phyloP scores from a whole-genome alignment of 2,113 vertebrate species.

The Sebastes schlegelii region DNA sequence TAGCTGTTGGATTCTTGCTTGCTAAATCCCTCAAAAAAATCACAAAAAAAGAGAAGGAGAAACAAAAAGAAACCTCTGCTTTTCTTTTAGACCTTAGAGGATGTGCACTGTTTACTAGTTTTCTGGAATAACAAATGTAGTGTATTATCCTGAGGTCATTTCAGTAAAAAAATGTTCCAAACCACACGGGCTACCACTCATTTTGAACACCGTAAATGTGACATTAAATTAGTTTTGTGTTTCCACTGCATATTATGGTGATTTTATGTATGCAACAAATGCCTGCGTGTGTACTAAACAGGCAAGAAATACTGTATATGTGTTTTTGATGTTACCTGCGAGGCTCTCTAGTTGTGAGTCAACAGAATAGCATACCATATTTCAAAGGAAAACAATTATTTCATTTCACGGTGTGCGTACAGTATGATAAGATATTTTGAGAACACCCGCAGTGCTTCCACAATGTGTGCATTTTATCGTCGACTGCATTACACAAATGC shows the following conservation, averaged over 20 bases:
- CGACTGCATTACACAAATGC: neutral
- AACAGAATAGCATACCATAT: neutral
- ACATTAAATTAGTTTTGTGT: neutral
- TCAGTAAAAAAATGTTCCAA: neutral
- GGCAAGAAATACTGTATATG: neutral
- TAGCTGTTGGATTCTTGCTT: neutral
- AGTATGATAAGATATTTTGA: neutral
- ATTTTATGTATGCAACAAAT: neutral
- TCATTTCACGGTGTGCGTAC: neutral
- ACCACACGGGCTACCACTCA: neutral
- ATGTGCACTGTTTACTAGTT: neutral
- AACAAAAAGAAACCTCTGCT: neutral
- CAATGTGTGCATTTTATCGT: neutral
- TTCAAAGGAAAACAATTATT: neutral
- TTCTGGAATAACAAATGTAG: neutral
- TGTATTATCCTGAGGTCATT: conserved; percentile 9
- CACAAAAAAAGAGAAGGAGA: too few species aligned
- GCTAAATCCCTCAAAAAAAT: neutral
- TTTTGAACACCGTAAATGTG: conserved; percentile 8
- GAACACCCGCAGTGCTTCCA: neutral
- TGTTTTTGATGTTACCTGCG: neutral
- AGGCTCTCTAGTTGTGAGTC: neutral
- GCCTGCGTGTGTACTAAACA: neutral
- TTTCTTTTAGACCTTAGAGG: neutral
- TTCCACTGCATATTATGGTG: neutral